Conservation (phyloP, 2,888 invertebrate genomes). For the Xanthia togata region DNA sequence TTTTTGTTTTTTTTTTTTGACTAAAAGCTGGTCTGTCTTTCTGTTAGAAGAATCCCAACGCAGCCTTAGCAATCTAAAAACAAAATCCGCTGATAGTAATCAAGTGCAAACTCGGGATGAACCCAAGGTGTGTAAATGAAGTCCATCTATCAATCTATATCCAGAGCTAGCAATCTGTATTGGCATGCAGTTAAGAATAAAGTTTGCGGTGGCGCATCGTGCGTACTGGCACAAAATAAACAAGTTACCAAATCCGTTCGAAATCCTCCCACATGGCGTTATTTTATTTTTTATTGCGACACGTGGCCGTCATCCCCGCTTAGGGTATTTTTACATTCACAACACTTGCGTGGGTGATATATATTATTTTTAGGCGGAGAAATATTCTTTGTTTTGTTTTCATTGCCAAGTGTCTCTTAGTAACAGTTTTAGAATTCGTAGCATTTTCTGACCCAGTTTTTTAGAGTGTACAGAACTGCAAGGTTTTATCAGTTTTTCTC, state of each 20-base stretch:
- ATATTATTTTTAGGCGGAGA: conserved; percentile 39
- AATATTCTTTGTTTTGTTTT: conserved; percentile 31
- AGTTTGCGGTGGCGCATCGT: conserved; percentile 54
- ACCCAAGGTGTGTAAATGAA: not conserved
- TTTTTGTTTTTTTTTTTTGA: not conserved
- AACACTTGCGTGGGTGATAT: conserved; percentile 57
- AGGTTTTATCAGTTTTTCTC: not conserved
- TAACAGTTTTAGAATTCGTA: not conserved
- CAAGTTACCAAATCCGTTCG: conserved; percentile 67
- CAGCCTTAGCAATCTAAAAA: not conserved
- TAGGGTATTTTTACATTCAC: conserved; percentile 75
- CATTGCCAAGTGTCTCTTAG: conserved; percentile 33
- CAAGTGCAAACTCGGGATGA: not conserved
- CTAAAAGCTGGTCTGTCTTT: no score
- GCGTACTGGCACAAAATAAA: conserved; percentile 62
- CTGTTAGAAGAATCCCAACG: not conserved
- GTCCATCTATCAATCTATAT: not conserved
- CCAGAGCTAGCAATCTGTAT: not conserved
- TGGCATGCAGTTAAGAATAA: conserved; percentile 38
- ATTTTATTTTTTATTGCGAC: conserved; percentile 59
- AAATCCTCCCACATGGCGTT: conserved; percentile 61
- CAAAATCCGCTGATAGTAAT: not conserved
- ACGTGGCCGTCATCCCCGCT: conserved; percentile 71
- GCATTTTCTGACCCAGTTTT: not conserved
- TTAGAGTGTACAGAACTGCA: not conserved